Evolutionary conservation across 2,797 vertebrate genomes (phyloP).

Genomic region (Adrianichthys oophorus): DNA sequence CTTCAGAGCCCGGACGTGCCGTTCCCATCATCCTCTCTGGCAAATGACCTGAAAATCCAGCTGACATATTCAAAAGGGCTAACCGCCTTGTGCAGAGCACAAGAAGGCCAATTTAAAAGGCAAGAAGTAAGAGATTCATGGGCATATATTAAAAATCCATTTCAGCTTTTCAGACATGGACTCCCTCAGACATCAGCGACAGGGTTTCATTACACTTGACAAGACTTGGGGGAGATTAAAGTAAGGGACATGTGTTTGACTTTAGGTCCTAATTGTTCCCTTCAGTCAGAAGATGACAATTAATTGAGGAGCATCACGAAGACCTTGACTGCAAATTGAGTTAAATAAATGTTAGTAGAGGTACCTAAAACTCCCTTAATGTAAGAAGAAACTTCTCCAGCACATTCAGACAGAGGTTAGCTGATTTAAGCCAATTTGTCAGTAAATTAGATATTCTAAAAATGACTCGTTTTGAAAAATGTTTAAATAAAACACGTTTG

Average conservation of each 20-base stretch:
- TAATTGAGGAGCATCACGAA: constrained; percentile 67
- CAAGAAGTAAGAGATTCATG: constrained; percentile 53
- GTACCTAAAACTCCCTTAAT: constrained; percentile 52
- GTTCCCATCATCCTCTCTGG: constrained; percentile 91
- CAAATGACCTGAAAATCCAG: constrained; percentile 98
- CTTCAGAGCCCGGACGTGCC: constrained; percentile 87
- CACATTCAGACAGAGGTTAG: constrained; percentile 48
- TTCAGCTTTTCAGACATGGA: constrained; percentile 61
- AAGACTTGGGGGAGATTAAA: constrained; percentile 47
- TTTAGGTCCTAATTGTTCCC: constrained; percentile 70
- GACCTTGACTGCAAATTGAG: constrained; percentile 75
- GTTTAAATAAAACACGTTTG: constrained; percentile 56
- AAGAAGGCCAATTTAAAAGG: constrained; percentile 59
- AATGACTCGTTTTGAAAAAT: constrained; percentile 59
- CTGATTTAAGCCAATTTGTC: constrained; percentile 66
- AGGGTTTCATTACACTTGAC: constrained; percentile 62
- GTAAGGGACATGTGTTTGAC: constrained; percentile 65
- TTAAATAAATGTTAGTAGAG: constrained; percentile 71
- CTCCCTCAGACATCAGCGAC: constrained; percentile 31
- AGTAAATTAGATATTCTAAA: constrained; percentile 56
- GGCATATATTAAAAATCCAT: constrained; percentile 78
- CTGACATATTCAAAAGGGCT: constrained; percentile 89
- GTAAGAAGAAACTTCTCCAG: constrained; percentile 48
- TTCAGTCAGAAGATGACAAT: constrained; percentile 74
- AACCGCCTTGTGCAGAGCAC: constrained; percentile 48